Percentiles rank a stretch among this genome's conserved stretches.
Evolutionary conservation across 1,140 invertebrate genomes (phyloP).

Genomic region (Pemphigus obesinymphae): DNA sequence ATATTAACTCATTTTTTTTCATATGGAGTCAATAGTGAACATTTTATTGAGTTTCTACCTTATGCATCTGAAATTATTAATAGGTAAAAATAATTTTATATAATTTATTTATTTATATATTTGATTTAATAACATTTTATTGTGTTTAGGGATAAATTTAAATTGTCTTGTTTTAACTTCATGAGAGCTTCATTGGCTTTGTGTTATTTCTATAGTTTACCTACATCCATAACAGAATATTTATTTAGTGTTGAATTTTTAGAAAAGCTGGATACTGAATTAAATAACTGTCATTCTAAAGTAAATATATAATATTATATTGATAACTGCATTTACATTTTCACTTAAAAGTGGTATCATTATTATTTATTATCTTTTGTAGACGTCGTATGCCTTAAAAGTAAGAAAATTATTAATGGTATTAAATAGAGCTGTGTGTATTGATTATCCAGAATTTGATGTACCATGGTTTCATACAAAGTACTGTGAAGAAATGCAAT

Average conservation of each 20-base stretch:
- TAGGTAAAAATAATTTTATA: constrained; percentile 38
- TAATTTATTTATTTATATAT: background rate
- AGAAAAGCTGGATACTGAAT: constrained; percentile 49
- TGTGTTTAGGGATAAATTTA: constrained; percentile 46
- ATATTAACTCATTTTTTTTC: constrained; percentile 44
- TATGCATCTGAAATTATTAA: constrained; percentile 39
- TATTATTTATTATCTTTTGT: constrained; percentile 1
- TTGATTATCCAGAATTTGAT: constrained; percentile 59
- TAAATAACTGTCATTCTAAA: constrained; percentile 46
- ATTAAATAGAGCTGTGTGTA: constrained; percentile 60
- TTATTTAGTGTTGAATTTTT: constrained; percentile 50
- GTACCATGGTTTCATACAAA: constrained; percentile 65
- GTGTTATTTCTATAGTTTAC: constrained; percentile 46
- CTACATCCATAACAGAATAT: constrained; percentile 46
- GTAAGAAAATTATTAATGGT: constrained; percentile 58
- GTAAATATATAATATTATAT: constrained; percentile 39
- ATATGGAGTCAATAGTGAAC: constrained; percentile 44
- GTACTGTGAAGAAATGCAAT: constrained; percentile 53
- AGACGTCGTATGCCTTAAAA: constrained; percentile 55
- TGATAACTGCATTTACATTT: background rate
- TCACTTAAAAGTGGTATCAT: background rate
- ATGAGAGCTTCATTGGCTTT: constrained; percentile 47
- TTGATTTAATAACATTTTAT: background rate
- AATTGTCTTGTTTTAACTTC: constrained; percentile 44
- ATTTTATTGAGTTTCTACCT: constrained; percentile 39